Evolutionary conservation across 1,140 invertebrate species (phyloP), one percentile per base, ranked within the genome.

Genomic region (Bombus pyrosoma): DNA sequence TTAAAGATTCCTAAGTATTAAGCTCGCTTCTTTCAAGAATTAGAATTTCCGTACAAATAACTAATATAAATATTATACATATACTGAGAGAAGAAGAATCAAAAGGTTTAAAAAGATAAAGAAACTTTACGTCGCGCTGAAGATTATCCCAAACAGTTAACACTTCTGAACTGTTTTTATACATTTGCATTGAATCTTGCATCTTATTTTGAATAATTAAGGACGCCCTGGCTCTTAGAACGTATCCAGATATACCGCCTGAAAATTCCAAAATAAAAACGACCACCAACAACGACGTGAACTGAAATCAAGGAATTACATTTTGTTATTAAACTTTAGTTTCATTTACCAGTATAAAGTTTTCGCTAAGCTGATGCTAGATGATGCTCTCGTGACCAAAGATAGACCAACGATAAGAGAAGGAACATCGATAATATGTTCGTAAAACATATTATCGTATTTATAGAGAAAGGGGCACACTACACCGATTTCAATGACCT

Each of bases 241-340:
- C 96, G 91, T 97, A 98, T 25, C 97, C 98, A 85, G 97, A 97
- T 90, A 98, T 98, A 64, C 98, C 98, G 53, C 96, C 97, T 8
- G 97, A 96, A 69, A 98, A 93, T 95, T 98, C 98, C 93, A 98
- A 94, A 41, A 98, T 96, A 91, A 98, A 98, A 82, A 98, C 97
- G 3, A 98, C 87, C 10, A 96, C 95, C 94, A 98, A 95, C 53
- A 98, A 94, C 1, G 96, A 96, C 62, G 97, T 96, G 94, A 98
- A 99, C 97, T 98, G 94, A 76, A 96, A 95, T 82, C 88, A 86
- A 93, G 92, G 85, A 90, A 88, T 77, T 62, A 73, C 15, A 53
- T 12, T 32, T 8, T 37, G 37, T 68, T 68, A 25, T 68, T 68
- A 25, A 68, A 68, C 12, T 12, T 37, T 34, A 22, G 18, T 68